Conservation (phyloP, 1,140 invertebrate genomes). For the Pogonomyrmex californicus region DNA sequence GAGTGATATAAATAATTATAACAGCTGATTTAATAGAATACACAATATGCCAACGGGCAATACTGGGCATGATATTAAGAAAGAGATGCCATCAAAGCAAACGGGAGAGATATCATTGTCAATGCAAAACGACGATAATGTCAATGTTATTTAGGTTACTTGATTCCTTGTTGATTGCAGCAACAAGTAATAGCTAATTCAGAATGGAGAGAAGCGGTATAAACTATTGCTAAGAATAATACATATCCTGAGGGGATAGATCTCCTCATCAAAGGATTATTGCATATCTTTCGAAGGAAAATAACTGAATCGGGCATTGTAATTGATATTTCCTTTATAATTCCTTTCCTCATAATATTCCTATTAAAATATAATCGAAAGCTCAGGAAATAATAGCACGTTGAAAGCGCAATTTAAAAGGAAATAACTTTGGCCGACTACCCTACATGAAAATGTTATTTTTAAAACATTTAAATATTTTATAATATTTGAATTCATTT, state of each 20-base stretch:
- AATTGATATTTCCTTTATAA: slow-evolving; percentile 13
- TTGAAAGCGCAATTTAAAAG: neutral
- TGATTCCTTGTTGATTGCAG: neutral
- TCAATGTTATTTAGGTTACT: neutral
- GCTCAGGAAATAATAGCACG: too few relatives aligned
- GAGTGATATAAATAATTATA: neutral
- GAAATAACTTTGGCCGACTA: neutral
- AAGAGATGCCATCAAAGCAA: neutral
- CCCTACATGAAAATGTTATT: neutral
- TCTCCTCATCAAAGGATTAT: neutral
- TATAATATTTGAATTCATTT: neutral
- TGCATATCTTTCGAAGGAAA: neutral
- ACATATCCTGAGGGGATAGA: neutral
- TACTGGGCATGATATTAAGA: neutral
- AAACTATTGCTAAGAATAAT: neutral
- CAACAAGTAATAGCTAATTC: slow-evolving; percentile 34
- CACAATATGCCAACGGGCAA: neutral
- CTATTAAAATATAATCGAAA: neutral
- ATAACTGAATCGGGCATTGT: neutral
- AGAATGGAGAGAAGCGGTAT: neutral
- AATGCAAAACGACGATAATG: neutral
- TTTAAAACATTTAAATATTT: neutral
- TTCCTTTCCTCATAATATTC: neutral
- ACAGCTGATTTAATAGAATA: neutral
- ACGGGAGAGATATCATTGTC: neutral